Evolutionary conservation across 2,113 vertebrate genomes (phyloP), one percentile per base, ranked within the genome.

Genomic region (Perca schrenkii): DNA sequence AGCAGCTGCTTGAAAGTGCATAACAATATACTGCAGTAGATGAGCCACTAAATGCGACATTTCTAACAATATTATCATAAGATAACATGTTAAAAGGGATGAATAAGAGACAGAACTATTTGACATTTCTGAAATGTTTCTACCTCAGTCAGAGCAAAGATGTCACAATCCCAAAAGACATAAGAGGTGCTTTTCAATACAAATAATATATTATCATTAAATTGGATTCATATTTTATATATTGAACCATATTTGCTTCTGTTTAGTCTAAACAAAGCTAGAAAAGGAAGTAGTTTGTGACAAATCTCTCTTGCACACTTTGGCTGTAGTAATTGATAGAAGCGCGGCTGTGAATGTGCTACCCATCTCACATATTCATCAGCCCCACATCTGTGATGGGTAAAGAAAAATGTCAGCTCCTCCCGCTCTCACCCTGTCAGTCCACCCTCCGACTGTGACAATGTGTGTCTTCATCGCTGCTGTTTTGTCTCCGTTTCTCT

Each of bases 391-490:
- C 90, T 85, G 88, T 82, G 92, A 92, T 81, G 85, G 89, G 88
- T 78, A 86, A 87, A 85, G 71, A 78, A 89, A 86, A 89, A 92
- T 88, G 92, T 93, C 91, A 92, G 89, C 84, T 86, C 84, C 84
- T 81, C 67, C 65, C 65, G 83, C 86, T 94, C 91, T 93, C 92
- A 89, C 92, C 92, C 93, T 95, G 94, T 94, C 93, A 94, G 36
- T 34, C 85, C 79, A 86, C 84, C 69, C 86, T 86, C 86, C 82
- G 73, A 88, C 90, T 69, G 77, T 87, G 89, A 93, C 87, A 88
- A 84, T 36, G 80, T 86, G 89, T 31, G 88, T 90, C 86, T 91
- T 91, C 88, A 89, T 91, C 88, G 66, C 68, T 31, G 17, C 83
- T 80, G 88, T 93, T 89, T 79, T 67, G 77, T 85, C 67, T 80